Evolutionary conservation across 1,140 invertebrate genomes (phyloP).

Genomic region (Aphidius gifuensis): DNA sequence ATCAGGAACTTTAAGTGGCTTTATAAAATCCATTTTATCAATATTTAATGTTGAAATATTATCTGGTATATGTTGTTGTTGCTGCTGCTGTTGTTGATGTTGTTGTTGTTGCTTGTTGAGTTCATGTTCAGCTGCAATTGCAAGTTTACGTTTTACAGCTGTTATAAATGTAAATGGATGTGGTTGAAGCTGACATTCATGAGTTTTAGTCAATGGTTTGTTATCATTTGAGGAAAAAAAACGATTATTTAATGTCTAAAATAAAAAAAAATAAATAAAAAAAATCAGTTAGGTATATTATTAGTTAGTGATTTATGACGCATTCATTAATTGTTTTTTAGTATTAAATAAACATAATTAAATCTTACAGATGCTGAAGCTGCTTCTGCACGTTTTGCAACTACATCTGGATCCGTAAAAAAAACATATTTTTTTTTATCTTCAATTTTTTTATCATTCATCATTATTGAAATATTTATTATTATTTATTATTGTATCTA

Average conservation of each 20-base stretch:
- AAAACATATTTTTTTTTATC: constrained; percentile 44
- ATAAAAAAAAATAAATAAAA: too few relatives aligned
- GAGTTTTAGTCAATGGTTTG: neutral
- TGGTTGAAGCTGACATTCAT: constrained; percentile 38
- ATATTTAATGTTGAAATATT: neutral
- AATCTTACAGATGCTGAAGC: constrained; percentile 33
- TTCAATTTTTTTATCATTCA: constrained; percentile 34
- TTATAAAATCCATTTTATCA: constrained; percentile 47
- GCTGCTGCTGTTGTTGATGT: neutral
- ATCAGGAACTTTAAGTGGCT: constrained; percentile 49
- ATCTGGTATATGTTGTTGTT: constrained; percentile 12
- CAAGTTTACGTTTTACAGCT: constrained; percentile 49
- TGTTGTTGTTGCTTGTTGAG: constrained; percentile 16
- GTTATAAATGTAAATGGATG: constrained; percentile 52
- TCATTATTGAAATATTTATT: constrained; percentile 29
- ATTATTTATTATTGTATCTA: too few relatives aligned
- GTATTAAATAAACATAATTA: constrained; percentile 12
- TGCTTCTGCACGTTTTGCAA: constrained; percentile 36
- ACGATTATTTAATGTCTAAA: too few relatives aligned
- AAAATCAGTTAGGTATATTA: too few relatives aligned
- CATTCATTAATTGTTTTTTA: constrained; percentile 27
- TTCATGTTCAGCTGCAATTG: constrained; percentile 33
- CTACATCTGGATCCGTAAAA: constrained; percentile 41
- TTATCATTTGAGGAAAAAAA: too few relatives aligned
- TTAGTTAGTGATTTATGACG: constrained; percentile 34